These are phyloP conservation scores for Luperina testacea DNA, from an alignment of 2,888 invertebrate species.

Conservation along the genomic window DNA sequence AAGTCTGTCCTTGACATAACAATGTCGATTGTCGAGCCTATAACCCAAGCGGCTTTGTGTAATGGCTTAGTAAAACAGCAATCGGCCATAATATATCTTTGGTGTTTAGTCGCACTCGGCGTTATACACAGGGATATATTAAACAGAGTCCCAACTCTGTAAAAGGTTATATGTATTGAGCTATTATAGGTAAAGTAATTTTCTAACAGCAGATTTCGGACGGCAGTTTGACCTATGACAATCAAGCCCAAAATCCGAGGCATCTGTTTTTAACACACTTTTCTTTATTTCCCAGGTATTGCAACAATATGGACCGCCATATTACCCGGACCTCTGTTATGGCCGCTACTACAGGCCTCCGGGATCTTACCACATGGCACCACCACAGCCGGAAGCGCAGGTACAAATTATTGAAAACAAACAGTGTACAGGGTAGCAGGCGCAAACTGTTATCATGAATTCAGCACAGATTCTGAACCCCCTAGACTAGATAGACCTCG, in stretches of 20 bases:
- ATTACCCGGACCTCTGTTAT: constrained; percentile 87
- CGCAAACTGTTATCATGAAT: neutral
- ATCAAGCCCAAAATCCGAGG: neutral
- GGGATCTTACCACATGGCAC: constrained; percentile 89
- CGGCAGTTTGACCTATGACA: neutral
- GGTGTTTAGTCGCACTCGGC: neutral
- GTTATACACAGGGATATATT: neutral
- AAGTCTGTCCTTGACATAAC: constrained; percentile 22
- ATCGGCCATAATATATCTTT: constrained; percentile 13
- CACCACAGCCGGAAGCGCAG: constrained; percentile 86
- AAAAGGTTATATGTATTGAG: neutral
- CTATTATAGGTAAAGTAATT: neutral
- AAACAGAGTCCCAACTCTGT: neutral
- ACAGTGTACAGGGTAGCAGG: neutral
- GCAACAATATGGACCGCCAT: constrained; percentile 86
- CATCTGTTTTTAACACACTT: neutral
- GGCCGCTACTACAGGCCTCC: constrained; percentile 86
- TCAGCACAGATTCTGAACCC: neutral
- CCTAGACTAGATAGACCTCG: too few species aligned
- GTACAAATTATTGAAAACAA: constrained; percentile 65
- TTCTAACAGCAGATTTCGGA: neutral
- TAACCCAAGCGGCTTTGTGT: neutral
- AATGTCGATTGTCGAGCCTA: constrained; percentile 15
- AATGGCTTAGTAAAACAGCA: constrained; percentile 31
- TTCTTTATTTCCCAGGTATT: constrained; percentile 77